These are phyloP conservation scores for Enteromius afrohamiltoni DNA, from an alignment of 2,797 vertebrate species.

Conservation along the genomic window DNA sequence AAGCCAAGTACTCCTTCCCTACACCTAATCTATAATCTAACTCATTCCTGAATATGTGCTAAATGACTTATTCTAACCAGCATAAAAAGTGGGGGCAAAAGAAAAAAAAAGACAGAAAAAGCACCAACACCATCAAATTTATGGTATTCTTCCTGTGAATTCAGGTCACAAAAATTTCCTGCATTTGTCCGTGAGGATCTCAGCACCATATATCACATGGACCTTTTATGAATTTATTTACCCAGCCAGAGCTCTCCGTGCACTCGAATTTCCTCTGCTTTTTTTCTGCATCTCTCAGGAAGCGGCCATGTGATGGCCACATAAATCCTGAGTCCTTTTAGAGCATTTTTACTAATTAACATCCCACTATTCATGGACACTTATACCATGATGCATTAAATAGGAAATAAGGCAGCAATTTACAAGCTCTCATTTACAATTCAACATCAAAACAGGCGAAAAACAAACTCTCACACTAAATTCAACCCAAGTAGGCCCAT, in stretches of 20 bases:
- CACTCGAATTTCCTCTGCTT: constrained; percentile 43
- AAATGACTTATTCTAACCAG: constrained; percentile 36
- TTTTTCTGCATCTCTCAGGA: constrained; percentile 40
- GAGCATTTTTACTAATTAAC: constrained; percentile 91
- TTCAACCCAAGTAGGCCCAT: constrained; percentile 82
- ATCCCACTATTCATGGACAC: constrained; percentile 82
- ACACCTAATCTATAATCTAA: constrained; percentile 40
- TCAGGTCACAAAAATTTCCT: constrained; percentile 65
- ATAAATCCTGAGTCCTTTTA: constrained; percentile 83
- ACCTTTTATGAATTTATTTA: constrained; percentile 65
- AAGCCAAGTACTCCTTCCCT: constrained; percentile 60
- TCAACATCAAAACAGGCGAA: constrained; percentile 70
- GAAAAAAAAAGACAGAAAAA: constrained; percentile 5
- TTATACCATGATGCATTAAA: constrained; percentile 84
- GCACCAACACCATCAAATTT: constrained; percentile 55
- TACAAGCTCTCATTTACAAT: constrained; percentile 94
- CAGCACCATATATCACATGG: constrained; percentile 63
- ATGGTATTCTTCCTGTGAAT: constrained; percentile 62
- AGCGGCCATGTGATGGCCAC: constrained; percentile 66
- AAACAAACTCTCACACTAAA: constrained; percentile 86
- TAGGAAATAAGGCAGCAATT: constrained; percentile 84
- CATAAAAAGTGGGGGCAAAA: not conserved
- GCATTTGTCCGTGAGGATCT: constrained; percentile 63
- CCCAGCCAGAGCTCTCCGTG: constrained; percentile 37
- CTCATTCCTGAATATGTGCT: constrained; percentile 15